Base-by-base conservation (phyloP, 2,797 vertebrate species). In the Smutsia temminckii region DNA sequence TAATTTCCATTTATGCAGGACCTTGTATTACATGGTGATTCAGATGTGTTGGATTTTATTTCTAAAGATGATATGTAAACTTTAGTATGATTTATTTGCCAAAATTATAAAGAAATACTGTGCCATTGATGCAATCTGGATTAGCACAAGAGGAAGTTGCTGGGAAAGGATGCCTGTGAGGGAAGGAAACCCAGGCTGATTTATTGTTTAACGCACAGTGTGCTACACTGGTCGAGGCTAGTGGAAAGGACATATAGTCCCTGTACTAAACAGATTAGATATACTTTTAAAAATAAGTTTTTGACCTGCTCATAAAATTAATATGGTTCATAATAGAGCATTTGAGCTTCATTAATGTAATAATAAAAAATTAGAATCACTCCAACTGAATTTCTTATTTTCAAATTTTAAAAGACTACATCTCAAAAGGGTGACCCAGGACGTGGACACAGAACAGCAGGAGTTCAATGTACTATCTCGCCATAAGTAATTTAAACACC, bases 121-220 rank as follows among this genome's bases (percentile, higher is more conserved):
- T 32, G n/a, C 86, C 37, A 17, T 17, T 80, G 91, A 57, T 78
- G 89, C 34, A 53, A 81, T 95, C 77, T 34, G 77, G 69, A 61
- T 13, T 59, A 85, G 83, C 84, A 55, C 34, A 71, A 94, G 96
- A 91, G 78, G 68, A 95, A 91, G 42, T 69, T 77, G 51, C 85
- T 14, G 61, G 91, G 83, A 89, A 79, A n/a, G 0, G 9, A 74
- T 94, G 91, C 10, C 9, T 6, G 79, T 4, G 63, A 89, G 75
- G 85, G 95, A 85, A 93, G 98, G 80, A 96, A 91, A 46, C 59
- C 69, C 1, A 0, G 80, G 92, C 69, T 83, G 32, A 96, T 88
- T 75, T 74, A 85, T 77, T 95, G 63, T 95, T 91, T 51, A 55
- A 59, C 40, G 23, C 80, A 85, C 83, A 20, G 1, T 6, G 53